Base-by-base conservation (phyloP, 2,113 vertebrate species). In the Sturnus vulgaris region DNA sequence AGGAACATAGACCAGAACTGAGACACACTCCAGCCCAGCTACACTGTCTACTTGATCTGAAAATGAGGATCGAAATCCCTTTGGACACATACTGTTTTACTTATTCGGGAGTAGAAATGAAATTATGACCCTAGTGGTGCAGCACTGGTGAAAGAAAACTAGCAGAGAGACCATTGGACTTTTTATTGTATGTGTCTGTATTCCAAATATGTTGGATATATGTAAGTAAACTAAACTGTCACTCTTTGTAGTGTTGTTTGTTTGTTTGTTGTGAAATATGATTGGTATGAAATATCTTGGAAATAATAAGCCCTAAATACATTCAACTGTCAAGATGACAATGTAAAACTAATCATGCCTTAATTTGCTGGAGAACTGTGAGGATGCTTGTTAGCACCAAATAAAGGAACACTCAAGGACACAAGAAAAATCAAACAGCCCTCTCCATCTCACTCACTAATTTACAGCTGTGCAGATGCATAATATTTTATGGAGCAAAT, bases 21-120 rank as follows among this genome's bases (percentile, higher is more conserved):
- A 70, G 20, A 13, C 3, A 4, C 40, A 25, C 5, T 87, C 27
- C 33, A 90, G 20, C 22, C 11, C 18, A 87, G 8, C 9, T 52
- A 14, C 4, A 3, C 35, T 60, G 15, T 20, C 14, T 9, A 22
- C 5, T 23, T 5, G 2, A 77, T 21, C 44, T 59, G 23, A 79
- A 88, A 88, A 66, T 44, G 17, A 82, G 37, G 13, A 40, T 76
- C 28, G 20, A 64, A 93, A 86, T 59, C 23, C 28, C 16, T 66
- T 81, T 72, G 61, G 50, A 42, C 4, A 44, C 2, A 4, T 42
- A 37, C 3, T 40, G 4, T 72, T 53, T 86, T 21, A 40, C 15
- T 71, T 80, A 12, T 25, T 84, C 0, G 0, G 24, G 65, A 60
- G 6, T 52, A 52, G 3, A 68, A 78, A 78, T 53, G 4, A 73